Evolutionary conservation across 2,797 vertebrate species (phyloP), one percentile per base, ranked within the genome.

Genomic region (Sebastiscus albofasciatus): DNA sequence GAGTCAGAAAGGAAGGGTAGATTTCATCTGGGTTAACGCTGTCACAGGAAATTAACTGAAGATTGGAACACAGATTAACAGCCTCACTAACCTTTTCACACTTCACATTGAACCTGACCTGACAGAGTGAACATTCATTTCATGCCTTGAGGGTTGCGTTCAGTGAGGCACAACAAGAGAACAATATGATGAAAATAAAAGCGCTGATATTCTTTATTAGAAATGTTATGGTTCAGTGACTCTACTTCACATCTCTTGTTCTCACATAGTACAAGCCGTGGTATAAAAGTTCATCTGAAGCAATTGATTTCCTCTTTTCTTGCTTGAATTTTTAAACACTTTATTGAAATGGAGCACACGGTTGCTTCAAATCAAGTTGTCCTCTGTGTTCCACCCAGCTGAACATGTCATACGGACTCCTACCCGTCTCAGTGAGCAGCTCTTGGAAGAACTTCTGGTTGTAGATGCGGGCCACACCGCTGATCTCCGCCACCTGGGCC

Each of bases 361-460:
- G 64, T 24, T 31, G 58, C 66, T 68, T 69, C 27, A 65, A 14
- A 70, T 13, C 3, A 10, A 54, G 29, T 13, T 9, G 36, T 55
- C 62, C 4, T 66, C 24, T 46, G 8, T 65, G 13, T 66, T 33
- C 9, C 4, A 2, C 49, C 6, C n/a, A 33, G 39, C 3, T 62
- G 20, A 69, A 18, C 9, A 7, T 29, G 56, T 54, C 8, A 42
- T 6, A 10, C 27, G 60, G 60, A 49, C 4, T 69, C 94, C 10
- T 60, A 99, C 98, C 98, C 0, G 96, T 98, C 88, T 97, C 94
- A 34, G 95, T 97, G 72, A 95, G 97, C 66, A 99, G 96, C 8
- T 97, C 95, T 65, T 97, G 96, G 94, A 99, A 99, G 94, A 99
- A 99, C 65, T 97, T 97, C 93, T 99, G 98, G 92, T 99, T 99